Evolutionary conservation across 1,140 invertebrate genomes (phyloP), one percentile per base, ranked within the genome.

Genomic region (Drosophila simulans): DNA sequence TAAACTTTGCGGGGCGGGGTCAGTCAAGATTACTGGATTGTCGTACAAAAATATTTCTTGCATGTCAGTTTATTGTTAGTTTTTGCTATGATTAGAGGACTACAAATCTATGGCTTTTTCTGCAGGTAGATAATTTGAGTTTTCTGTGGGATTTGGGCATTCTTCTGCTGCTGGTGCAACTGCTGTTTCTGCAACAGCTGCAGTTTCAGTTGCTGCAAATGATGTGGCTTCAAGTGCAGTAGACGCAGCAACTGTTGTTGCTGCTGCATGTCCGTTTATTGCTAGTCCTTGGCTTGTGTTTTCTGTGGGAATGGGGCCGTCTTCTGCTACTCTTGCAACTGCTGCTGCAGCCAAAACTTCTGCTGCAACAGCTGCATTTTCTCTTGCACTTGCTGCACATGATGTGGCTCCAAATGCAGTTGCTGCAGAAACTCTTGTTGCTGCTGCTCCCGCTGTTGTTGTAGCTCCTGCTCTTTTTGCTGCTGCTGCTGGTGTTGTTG

Each of bases 361-460:
- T 1, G 27, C 5, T 53, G 48, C 22, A 20, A 20, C 20, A 27
- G 27, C 4, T 62, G 63, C 2, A 20, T 20, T 1, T 20, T 0
- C 20, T 35, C 22, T 7, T 63, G 37, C 22, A 43, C 51, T 5
- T 48, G 48, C 22, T 42, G 51, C 0, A 20, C 35, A 0, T 5
- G 22, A 12, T 12, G 35, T 17, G 22, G 65, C 4, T 51, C 17
- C 4, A 27, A 39, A 0, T 54, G 81, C 37, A 79, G 71, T 25
- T 70, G 73, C 39, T 77, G 73, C 12, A 78, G 82, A 0, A 71
- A 51, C 10, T 64, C 76, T 0, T 74, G 80, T 34, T 84, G 71
- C 25, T 74, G 68, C 34, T 68, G 80, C n/a, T 86, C 77, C 1
- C 71, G 55, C 12, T 78, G 73, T 49, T 79, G 80, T 13, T 86